Base-by-base conservation (phyloP, 2,797 vertebrate species). In the Chloroceryle amazona region DNA sequence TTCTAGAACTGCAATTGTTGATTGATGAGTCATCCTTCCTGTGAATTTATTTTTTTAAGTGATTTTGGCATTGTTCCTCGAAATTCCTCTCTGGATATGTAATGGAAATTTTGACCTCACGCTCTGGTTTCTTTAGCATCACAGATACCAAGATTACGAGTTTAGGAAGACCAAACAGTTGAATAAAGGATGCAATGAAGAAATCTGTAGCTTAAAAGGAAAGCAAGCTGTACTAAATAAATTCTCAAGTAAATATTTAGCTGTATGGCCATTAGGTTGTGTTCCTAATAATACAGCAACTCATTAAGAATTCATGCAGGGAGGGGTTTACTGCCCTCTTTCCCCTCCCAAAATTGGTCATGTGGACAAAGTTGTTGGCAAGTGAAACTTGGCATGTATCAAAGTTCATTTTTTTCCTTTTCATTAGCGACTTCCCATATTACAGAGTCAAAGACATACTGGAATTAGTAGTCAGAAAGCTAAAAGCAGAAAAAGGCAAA, bases 21-120 rank as follows among this genome's bases (percentile, higher is more conserved):
- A 98, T 97, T 98, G 98, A 98, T 98, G 98, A 98, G 96, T 98
- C 98, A 98, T 98, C 96, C 98, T 98, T 98, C 98, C 97, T 97
- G 98, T 98, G 98, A 98, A 97, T 98, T 98, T 97, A 91, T 97
- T 98, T 98, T 71, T 98, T 98, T 93, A 96, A 97, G 96, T 97
- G 96, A 98, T 97, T 97, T 97, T 98, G 98, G 98, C 98, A 97
- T 97, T 92, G 90, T 97, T 98, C 98, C 98, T 97, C 94, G 96
- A 98, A 97, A 98, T 98, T 98, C 98, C 89, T 98, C 85, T 76
- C 81, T 94, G 81, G 52, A 91, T 98, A 98, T 97, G 98, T 98
- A 98, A 98, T 98, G 98, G 98, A 98, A 98, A 98, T 90, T 95
- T 97, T 98, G 97, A 98, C 97, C 97, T 98, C 98, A 98, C 81